phyloP scores from a whole-genome alignment of 2,113 vertebrate genomes.

The Crotalus helleri region DNA sequence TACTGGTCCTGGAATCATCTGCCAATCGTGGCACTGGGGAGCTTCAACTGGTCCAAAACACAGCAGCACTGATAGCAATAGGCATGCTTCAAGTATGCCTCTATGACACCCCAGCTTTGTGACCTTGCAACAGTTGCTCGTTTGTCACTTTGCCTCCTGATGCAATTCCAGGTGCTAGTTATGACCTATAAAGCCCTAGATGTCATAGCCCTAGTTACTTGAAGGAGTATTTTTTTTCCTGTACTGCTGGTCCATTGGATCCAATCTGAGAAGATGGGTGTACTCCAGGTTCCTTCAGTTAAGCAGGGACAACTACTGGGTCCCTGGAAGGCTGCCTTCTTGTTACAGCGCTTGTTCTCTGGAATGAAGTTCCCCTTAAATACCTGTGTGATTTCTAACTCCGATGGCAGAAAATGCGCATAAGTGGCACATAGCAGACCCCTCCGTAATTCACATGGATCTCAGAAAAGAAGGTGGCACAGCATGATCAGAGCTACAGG shows the following conservation, averaged over 20 bases:
- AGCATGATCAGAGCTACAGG: background rate
- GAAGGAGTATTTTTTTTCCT: background rate
- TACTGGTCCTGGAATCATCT: background rate
- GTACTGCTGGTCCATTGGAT: background rate
- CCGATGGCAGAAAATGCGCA: background rate
- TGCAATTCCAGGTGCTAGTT: background rate
- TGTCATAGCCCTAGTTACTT: background rate
- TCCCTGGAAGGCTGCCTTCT: background rate
- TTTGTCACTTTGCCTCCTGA: background rate
- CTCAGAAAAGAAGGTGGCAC: background rate
- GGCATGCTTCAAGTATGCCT: background rate
- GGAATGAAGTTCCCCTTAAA: background rate
- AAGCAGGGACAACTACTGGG: background rate
- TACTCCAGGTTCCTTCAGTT: background rate
- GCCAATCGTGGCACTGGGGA: background rate
- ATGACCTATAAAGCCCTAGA: background rate
- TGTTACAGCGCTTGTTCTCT: background rate
- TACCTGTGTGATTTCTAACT: background rate
- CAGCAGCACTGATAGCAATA: background rate
- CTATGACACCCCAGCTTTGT: background rate
- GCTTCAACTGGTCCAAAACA: background rate
- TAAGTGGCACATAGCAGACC: background rate
- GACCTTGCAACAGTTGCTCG: background rate
- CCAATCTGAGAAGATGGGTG: background rate
- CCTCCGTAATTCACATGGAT: background rate